Evolutionary conservation across 2,797 vertebrate genomes (phyloP).

Genomic region (Numenius phaeopus): DNA sequence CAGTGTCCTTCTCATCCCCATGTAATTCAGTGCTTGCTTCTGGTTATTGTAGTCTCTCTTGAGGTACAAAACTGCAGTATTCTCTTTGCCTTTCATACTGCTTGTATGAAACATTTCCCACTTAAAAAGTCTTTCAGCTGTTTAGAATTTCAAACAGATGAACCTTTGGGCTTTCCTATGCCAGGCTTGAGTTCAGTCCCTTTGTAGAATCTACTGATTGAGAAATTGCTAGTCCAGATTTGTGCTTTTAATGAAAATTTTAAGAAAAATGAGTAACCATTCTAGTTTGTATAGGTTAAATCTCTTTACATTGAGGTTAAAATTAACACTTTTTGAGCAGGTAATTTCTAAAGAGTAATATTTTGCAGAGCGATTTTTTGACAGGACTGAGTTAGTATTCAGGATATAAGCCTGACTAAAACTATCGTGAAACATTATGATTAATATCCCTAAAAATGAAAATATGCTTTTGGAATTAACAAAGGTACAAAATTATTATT

Average conservation of each 20-base stretch:
- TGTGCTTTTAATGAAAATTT: background rate
- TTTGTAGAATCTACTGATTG: background rate
- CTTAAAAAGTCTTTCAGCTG: background rate
- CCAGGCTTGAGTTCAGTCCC: background rate
- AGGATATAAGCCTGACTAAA: background rate
- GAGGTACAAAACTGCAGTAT: background rate
- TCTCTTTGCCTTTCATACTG: background rate
- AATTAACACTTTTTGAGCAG: background rate
- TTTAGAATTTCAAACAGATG: background rate
- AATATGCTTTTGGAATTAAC: background rate
- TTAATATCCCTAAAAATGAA: background rate
- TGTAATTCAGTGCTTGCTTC: background rate
- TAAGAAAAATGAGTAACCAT: background rate
- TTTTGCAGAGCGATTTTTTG: background rate
- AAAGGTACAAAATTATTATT: background rate
- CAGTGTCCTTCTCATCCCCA: background rate
- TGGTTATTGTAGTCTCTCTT: background rate
- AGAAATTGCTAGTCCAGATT: background rate
- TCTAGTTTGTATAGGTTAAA: background rate
- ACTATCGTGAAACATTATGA: background rate
- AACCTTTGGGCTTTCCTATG: background rate
- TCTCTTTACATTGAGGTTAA: background rate
- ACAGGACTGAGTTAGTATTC: background rate
- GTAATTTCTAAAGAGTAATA: background rate
- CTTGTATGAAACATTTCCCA: background rate